These are phyloP conservation scores for Oreonectes daqikongensis DNA, from an alignment of 2,797 vertebrate species.

Conservation along the genomic window DNA sequence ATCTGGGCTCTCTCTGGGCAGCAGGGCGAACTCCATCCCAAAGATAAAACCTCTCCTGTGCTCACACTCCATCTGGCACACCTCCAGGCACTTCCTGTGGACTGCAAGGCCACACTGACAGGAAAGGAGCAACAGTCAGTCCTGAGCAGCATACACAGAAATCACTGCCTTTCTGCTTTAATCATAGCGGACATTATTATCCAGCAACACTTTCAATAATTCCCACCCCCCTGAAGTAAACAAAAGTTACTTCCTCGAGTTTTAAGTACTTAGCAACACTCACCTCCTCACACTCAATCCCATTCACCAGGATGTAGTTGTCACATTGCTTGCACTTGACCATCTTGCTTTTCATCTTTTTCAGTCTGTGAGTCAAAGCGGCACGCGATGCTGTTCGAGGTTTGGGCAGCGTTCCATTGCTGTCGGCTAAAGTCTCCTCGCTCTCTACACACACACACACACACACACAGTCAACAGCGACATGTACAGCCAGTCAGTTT, in stretches of 20 bases:
- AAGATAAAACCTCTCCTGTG: slow-evolving; percentile 80
- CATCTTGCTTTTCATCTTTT: slow-evolving; percentile 85
- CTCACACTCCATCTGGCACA: slow-evolving; percentile 85
- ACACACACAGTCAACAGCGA: not conserved
- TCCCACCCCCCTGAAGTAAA: not conserved
- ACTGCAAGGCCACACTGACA: slow-evolving; percentile 84
- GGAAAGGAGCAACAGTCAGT: slow-evolving; percentile 12
- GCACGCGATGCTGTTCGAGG: slow-evolving; percentile 78
- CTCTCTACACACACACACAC: slow-evolving; percentile 59
- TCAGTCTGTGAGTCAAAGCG: slow-evolving; percentile 84
- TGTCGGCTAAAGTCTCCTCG: slow-evolving; percentile 68
- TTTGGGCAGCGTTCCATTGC: slow-evolving; percentile 68
- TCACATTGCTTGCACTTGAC: slow-evolving; percentile 92
- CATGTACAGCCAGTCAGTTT: not conserved
- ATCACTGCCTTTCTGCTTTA: not conserved
- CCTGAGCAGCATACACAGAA: too few relatives aligned
- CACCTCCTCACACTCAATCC: slow-evolving; percentile 94
- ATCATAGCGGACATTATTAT: too few relatives aligned
- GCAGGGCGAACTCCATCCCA: slow-evolving; percentile 79
- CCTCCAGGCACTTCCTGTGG: slow-evolving; percentile 93
- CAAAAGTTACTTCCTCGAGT: not conserved
- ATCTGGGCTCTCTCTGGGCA: slow-evolving; percentile 77
- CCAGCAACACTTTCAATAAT: not conserved
- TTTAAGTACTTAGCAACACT: not conserved
- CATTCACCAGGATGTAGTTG: slow-evolving; percentile 86